phyloP scores from a whole-genome alignment of 1,140 invertebrate species.

The Tetramorium simillimum region DNA sequence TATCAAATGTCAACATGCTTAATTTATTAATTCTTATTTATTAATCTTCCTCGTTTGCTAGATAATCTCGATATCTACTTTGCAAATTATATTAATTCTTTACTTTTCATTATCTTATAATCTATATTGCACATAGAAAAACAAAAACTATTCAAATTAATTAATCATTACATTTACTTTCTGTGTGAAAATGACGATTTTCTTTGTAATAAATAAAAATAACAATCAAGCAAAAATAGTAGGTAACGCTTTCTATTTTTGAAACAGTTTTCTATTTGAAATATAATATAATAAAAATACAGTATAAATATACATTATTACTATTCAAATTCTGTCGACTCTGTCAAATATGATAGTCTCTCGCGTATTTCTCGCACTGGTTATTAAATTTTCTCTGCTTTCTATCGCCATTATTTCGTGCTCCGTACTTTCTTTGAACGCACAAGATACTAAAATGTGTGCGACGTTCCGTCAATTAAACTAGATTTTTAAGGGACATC shows the following conservation, averaged over 20 bases:
- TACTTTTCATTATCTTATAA: not conserved
- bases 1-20: not conserved
- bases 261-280: not conserved
- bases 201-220: not conserved
- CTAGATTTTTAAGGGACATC: slow-evolving; percentile 6
- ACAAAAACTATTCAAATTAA: not conserved
- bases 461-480: slow-evolving; percentile 21
- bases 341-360: not conserved
- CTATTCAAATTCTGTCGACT: not conserved
- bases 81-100: not conserved
- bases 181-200: not conserved
- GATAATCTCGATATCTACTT: not conserved
- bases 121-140: no score
- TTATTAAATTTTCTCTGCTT: slow-evolving; percentile 28
- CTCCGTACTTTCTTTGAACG: not conserved
- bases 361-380: not conserved
- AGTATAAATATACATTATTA: not conserved
- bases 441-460: not conserved
- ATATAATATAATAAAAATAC: no score
- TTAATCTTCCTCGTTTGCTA: not conserved
- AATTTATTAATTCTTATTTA: slow-evolving; percentile 22
- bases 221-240: not conserved
- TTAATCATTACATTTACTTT: no score
- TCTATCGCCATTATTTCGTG: not conserved
- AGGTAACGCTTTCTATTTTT: not conserved